Evolutionary conservation across 2,797 vertebrate species (phyloP).

Genomic region (Myotis daubentonii): DNA sequence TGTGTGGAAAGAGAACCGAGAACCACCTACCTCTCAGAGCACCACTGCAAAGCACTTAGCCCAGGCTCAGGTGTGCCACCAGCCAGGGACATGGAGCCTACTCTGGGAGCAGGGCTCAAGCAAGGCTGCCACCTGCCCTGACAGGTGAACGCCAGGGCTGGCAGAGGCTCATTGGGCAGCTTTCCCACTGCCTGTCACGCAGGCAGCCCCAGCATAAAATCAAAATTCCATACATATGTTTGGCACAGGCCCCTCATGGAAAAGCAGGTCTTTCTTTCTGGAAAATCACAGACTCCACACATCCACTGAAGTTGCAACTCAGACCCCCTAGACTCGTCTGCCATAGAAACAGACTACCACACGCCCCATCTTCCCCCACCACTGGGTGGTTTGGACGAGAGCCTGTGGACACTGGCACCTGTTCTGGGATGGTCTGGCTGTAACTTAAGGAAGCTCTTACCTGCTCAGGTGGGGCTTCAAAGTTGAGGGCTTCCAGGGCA

Average conservation of each 20-base stretch:
- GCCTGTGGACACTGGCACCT: neutral
- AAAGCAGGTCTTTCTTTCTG: neutral
- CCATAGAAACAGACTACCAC: neutral
- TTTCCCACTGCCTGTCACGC: neutral
- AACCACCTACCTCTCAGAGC: neutral
- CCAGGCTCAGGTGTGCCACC: neutral
- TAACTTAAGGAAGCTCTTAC: slow-evolving; percentile 49
- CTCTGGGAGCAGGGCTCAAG: neutral
- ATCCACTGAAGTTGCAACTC: neutral
- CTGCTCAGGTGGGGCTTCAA: slow-evolving; percentile 39
- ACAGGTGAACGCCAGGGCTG: neutral
- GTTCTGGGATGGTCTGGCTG: too few species aligned
- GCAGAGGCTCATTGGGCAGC: neutral
- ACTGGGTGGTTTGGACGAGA: accelerated
- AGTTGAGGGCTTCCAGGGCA: slow-evolving; percentile 37
- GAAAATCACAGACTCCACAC: neutral
- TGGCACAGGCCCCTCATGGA: neutral
- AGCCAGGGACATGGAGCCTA: neutral
- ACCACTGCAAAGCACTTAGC: neutral
- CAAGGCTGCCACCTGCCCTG: neutral
- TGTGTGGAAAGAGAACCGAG: neutral
- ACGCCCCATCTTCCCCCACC: neutral
- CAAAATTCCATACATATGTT: too few species aligned
- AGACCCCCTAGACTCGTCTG: neutral
- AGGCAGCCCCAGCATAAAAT: neutral